Percentiles rank a stretch among this genome's conserved stretches.
Conservation (phyloP, 2,113 vertebrate genomes). For the cattle (Bos taurus) region ARS-UCD2.0 NC_037336.1:70620501-70621000, state of each 20-base stretch:
- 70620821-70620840: rapidly evolving
- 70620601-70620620: background rate
- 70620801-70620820: background rate
- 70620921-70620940: rapidly evolving
- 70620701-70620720: rapidly evolving
- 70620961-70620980: background rate
- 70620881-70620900: background rate
- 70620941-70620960: background rate
- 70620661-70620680: rapidly evolving
- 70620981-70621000: background rate
- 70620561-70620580: rapidly evolving
- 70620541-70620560: background rate
- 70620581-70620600: background rate
- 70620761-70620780: background rate
- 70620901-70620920: background rate
- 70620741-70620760: rapidly evolving
- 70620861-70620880: rapidly evolving
- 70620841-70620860: background rate
- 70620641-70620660: background rate
- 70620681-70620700: background rate
- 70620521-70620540: background rate
- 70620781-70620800: background rate
- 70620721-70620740: rapidly evolving
- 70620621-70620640: background rate
- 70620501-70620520: background rate